Evolutionary conservation across 2,113 vertebrate genomes (phyloP).

Genomic region (Nipponia nippon): DNA sequence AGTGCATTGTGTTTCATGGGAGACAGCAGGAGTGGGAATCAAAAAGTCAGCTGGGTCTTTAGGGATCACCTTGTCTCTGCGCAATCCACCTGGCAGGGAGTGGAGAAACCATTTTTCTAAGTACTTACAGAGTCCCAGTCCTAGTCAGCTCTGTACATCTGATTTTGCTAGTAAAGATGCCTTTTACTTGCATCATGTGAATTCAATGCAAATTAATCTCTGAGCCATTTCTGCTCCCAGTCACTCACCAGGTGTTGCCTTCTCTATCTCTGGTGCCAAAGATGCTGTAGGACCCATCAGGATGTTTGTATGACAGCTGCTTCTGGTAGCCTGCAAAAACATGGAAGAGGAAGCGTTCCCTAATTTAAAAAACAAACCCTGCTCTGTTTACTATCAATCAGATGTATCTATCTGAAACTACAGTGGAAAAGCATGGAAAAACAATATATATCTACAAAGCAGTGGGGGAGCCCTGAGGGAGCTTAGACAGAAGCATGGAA

Average conservation of each 20-base stretch:
- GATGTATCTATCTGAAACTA: neutral
- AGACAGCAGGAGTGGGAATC: neutral
- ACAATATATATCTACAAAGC: neutral
- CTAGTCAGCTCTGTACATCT: neutral
- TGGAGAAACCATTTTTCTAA: neutral
- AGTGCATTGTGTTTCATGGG: neutral
- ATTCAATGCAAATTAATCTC: neutral
- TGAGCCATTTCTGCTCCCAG: neutral
- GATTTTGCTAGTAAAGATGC: neutral
- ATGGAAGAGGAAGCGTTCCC: neutral
- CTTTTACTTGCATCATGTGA: neutral
- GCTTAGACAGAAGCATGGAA: neutral
- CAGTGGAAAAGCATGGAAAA: neutral
- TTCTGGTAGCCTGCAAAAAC: conserved; percentile 71
- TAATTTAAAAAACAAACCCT: neutral
- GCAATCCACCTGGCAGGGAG: fast-evolving
- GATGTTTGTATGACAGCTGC: conserved; percentile 70
- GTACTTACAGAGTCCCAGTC: neutral
- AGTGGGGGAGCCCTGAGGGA: neutral
- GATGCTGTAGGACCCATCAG: conserved; percentile 71
- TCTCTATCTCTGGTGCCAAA: conserved; percentile 56
- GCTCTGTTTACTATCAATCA: neutral
- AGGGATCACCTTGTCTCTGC: neutral
- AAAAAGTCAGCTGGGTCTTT: neutral
- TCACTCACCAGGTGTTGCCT: conserved; percentile 74